Conservation (phyloP, 2,113 vertebrate genomes). For the Rhabdornis inornatus region DNA sequence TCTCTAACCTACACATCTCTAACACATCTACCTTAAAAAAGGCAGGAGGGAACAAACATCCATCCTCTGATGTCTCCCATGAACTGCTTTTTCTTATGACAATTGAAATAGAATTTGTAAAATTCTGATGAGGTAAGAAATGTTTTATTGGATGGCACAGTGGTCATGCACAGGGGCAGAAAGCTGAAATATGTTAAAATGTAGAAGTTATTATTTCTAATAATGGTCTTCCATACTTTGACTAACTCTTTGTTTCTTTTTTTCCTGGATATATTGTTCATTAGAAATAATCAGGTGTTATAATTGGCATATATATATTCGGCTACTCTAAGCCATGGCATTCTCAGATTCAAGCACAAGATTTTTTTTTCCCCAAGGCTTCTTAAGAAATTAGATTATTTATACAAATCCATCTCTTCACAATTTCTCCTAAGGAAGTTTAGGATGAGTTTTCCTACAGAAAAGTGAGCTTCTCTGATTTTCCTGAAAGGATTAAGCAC, state of each 20-base stretch:
- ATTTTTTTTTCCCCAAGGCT: background rate
- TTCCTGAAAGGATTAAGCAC: background rate
- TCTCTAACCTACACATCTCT: background rate
- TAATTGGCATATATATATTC: background rate
- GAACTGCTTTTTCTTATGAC: background rate
- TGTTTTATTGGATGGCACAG: background rate
- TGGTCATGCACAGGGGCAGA: background rate
- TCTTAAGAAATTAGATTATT: background rate
- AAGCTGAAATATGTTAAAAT: background rate
- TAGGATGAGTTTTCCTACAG: background rate
- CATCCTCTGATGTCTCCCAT: background rate
- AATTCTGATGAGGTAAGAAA: background rate
- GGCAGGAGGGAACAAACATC: background rate
- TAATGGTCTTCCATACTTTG: background rate
- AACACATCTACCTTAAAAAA: background rate
- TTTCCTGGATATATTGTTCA: background rate
- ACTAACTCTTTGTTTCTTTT: background rate
- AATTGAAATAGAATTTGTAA: background rate
- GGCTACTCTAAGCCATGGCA: background rate
- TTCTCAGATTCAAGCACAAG: background rate
- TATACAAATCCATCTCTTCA: background rate
- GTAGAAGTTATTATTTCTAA: background rate
- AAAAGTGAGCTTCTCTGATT: background rate
- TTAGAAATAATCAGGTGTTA: background rate
- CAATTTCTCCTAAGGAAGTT: background rate